Conservation (phyloP, 92 coral and sea anemone species). For the Pocillopora meandrina region DNA sequence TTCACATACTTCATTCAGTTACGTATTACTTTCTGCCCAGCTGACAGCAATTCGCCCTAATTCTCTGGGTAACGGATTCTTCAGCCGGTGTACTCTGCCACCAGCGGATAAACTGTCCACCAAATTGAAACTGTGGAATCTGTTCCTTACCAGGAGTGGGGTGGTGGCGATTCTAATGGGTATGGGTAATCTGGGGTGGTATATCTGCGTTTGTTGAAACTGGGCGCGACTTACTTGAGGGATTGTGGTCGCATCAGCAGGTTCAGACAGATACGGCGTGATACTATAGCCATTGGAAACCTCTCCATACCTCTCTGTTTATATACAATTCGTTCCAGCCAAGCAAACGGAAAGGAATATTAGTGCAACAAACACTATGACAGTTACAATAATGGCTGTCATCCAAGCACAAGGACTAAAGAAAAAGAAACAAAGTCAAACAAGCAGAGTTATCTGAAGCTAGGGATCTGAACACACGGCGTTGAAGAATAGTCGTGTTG, state of each 20-base stretch:
- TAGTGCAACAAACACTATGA: not conserved
- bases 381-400: not conserved
- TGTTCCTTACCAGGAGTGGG: not conserved
- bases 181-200: slow-evolving; percentile 10
- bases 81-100: not conserved
- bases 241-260: not conserved
- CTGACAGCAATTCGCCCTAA: no score
- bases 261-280: not conserved
- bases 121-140: slow-evolving; percentile 5
- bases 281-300: not conserved
- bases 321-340: not conserved
- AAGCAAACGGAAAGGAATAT: not conserved
- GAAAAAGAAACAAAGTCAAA: not conserved
- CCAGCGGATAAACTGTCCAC: slow-evolving; percentile 26
- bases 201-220: not conserved
- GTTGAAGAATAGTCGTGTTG: no score
- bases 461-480: no score
- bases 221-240: not conserved
- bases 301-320: not conserved
- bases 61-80: not conserved
- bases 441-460: not conserved
- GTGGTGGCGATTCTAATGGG: slow-evolving; percentile 6
- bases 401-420: not conserved
- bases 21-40: no score
- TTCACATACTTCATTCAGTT: no score